Evolutionary conservation across 2,113 vertebrate species (phyloP).

Genomic region (Falco punctatus): DNA sequence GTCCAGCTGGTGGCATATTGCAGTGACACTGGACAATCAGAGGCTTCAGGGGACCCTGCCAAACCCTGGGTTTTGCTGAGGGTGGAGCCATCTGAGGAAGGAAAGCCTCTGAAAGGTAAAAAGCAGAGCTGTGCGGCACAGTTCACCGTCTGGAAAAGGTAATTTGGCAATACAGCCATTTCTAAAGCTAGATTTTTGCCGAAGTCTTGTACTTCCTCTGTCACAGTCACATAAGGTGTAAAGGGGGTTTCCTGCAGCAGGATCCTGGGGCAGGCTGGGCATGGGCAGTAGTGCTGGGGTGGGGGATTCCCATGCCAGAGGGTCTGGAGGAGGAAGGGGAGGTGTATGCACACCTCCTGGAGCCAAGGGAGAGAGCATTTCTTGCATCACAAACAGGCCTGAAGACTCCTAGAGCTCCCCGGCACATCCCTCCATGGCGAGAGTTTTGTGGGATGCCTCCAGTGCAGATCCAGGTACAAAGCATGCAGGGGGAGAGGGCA

Average conservation of each 20-base stretch:
- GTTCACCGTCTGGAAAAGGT: neutral
- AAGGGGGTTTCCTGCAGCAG: neutral
- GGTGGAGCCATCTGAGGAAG: neutral
- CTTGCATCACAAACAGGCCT: neutral
- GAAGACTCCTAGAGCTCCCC: neutral
- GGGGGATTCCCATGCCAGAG: neutral
- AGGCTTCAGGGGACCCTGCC: neutral
- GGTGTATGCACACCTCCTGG: neutral
- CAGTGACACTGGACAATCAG: neutral
- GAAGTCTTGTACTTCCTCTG: neutral
- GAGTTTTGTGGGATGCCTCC: neutral
- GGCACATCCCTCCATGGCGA: accelerated
- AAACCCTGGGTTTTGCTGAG: neutral
- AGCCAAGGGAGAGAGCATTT: neutral
- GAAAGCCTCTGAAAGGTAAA: neutral
- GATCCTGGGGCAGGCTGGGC: neutral
- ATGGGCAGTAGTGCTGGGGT: neutral
- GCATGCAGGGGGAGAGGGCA: neutral
- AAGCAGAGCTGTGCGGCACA: neutral
- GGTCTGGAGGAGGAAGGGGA: neutral
- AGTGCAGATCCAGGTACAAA: neutral
- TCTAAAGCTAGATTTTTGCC: neutral
- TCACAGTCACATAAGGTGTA: neutral
- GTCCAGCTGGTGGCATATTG: neutral
- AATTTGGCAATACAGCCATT: neutral